Base-by-base conservation (phyloP, 2,888 invertebrate species). In the Diabrotica balteata region DNA sequence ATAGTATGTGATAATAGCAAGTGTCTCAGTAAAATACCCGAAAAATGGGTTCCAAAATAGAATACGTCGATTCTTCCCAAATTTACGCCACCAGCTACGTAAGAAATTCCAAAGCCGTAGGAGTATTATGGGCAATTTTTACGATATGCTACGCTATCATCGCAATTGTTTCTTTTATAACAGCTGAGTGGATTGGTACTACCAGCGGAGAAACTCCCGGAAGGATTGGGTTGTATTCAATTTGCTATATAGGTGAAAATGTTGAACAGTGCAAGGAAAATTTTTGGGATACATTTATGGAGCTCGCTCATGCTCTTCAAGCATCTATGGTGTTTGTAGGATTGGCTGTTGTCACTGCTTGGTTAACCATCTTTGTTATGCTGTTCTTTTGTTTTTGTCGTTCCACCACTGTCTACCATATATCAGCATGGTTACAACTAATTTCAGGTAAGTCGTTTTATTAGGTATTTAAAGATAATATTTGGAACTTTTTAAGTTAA, bases 81-180 rank as follows among this genome's bases (percentile, higher is more conserved):
- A 90, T 95, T 83, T 94, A 95, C 86, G 94, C 94, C 73, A 93
- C 95, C 70, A 94, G 93, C 86, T 95, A 95, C 83, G 93, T 94
- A 75, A 89, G 95, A 77, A 95, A 95, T 87, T 94, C 94, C 75
- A 95, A 94, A 86, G 97, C 97, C 59, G 95, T 98, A 73, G 97
- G 96, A 61, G 97, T 98, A 70, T 88, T 98, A 76, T 98, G 98
- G 98, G 97, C 94, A 72, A 94, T 98, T 81, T 97, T 98, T 85
- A 95, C 96, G 75, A 94, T 98, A 82, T 97, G 97, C 86, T 97
- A 96, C 84, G 95, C 96, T 73, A 96, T 98, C 80, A 96, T 99
- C 80, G 93, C 93, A 79, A 91, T 95, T 76, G 96, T 98, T 46
- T 94, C 96, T 6, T 97, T 98, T 84, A 92, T 98, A 67, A 97